Evolutionary conservation across 2,113 vertebrate species (phyloP).

Genomic region (Podiceps cristatus): DNA sequence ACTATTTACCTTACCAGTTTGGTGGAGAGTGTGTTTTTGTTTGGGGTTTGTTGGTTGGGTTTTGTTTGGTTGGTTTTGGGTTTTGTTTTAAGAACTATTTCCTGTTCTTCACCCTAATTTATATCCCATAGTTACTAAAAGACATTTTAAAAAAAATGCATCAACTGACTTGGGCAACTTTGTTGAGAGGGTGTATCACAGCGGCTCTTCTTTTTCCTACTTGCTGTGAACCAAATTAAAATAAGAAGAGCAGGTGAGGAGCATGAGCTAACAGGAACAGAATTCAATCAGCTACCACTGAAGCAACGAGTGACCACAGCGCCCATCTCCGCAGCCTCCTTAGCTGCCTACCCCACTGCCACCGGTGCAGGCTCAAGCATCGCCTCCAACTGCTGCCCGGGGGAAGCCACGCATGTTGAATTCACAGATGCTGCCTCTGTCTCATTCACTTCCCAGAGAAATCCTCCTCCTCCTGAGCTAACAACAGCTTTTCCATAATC

Average conservation of each 20-base stretch:
- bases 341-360: background rate
- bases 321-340: background rate
- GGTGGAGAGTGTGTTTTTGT: background rate
- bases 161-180: background rate
- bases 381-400: accelerated
- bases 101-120: background rate
- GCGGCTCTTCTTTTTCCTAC: background rate
- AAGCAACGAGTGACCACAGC: background rate
- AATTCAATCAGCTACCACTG: background rate
- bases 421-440: background rate
- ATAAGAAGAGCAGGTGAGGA: background rate
- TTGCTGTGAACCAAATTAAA: background rate
- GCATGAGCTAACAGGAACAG: background rate
- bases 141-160: background rate
- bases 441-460: background rate
- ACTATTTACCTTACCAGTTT: background rate
- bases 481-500: background rate
- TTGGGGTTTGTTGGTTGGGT: background rate
- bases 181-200: background rate
- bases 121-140: background rate
- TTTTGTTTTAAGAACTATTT: background rate
- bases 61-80: background rate
- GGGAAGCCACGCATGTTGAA: background rate
- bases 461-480: background rate
- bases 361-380: background rate